Evolutionary conservation across 1,140 invertebrate species (phyloP).

Genomic region (Ylistrum balloti): DNA sequence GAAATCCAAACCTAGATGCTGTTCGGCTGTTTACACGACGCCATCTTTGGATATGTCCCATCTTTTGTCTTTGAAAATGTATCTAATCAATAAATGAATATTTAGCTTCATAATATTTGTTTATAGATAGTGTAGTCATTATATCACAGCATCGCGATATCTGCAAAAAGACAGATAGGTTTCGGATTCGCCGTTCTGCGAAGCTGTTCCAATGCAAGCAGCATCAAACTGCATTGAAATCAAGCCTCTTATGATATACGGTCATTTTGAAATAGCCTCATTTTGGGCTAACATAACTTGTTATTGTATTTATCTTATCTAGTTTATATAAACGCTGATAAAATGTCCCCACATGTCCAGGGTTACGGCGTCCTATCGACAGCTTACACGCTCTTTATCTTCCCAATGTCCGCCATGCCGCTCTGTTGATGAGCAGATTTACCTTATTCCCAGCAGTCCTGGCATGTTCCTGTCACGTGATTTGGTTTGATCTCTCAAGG

Average conservation of each 20-base stretch:
- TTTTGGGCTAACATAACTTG: neutral
- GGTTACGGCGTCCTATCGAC: neutral
- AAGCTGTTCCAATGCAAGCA: too few relatives aligned
- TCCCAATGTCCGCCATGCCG: neutral
- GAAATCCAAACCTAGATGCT: too few relatives aligned
- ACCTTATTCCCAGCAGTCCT: slow-evolving; percentile 32
- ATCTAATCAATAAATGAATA: too few relatives aligned
- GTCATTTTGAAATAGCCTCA: neutral
- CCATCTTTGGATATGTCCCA: too few relatives aligned
- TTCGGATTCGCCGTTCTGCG: too few relatives aligned
- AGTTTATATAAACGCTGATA: neutral
- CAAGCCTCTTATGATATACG: slow-evolving; percentile 7
- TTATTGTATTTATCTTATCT: slow-evolving; percentile 40
- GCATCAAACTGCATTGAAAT: neutral
- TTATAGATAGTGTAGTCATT: too few relatives aligned
- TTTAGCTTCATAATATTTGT: too few relatives aligned
- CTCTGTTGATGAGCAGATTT: slow-evolving; percentile 38
- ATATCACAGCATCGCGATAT: too few relatives aligned
- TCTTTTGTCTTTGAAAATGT: too few relatives aligned
- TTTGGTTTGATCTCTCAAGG: neutral
- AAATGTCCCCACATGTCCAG: slow-evolving; percentile 13
- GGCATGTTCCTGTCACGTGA: slow-evolving; percentile 37
- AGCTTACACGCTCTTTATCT: neutral
- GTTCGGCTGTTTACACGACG: too few relatives aligned
- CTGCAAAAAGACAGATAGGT: too few relatives aligned